These are phyloP conservation scores for Kryptolebias marmoratus DNA, from an alignment of 2,113 vertebrate genomes.

Conservation along the genomic window DNA sequence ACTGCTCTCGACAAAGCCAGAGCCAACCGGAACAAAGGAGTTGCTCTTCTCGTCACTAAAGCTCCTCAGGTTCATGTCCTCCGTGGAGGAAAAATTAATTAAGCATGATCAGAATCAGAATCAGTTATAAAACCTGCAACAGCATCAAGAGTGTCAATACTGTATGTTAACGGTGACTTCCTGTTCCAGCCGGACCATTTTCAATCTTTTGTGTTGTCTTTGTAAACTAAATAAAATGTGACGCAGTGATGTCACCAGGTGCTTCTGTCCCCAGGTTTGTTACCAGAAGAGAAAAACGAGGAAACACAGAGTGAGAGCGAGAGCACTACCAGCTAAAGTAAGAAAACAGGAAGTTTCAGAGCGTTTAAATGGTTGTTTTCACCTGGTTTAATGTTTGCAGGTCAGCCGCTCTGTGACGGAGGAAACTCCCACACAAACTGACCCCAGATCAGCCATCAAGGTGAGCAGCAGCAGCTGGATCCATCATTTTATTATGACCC, in stretches of 20 bases:
- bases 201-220: neutral
- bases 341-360: neutral
- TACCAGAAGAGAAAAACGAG: neutral
- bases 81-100: too few relatives aligned
- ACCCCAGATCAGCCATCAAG: neutral
- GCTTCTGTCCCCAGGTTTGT: neutral
- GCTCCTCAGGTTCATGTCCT: slow-evolving; percentile 82
- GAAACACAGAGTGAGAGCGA: neutral
- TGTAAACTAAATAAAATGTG: neutral
- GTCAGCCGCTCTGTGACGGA: neutral
- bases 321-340: neutral
- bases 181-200: too few relatives aligned
- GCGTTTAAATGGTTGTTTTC: neutral
- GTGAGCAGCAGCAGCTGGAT: neutral
- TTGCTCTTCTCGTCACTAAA: slow-evolving; percentile 86
- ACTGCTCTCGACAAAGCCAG: slow-evolving; percentile 89
- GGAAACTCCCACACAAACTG: neutral
- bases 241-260: neutral
- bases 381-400: neutral
- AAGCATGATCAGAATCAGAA: too few relatives aligned
- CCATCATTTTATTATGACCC: too few relatives aligned
- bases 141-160: too few relatives aligned
- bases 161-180: too few relatives aligned
- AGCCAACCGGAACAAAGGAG: slow-evolving; percentile 86
- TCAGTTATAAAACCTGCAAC: too few relatives aligned